Evolutionary conservation across 1,140 invertebrate genomes (phyloP), one percentile per base, ranked within the genome.

Genomic region (Eriocheir sinensis): DNA sequence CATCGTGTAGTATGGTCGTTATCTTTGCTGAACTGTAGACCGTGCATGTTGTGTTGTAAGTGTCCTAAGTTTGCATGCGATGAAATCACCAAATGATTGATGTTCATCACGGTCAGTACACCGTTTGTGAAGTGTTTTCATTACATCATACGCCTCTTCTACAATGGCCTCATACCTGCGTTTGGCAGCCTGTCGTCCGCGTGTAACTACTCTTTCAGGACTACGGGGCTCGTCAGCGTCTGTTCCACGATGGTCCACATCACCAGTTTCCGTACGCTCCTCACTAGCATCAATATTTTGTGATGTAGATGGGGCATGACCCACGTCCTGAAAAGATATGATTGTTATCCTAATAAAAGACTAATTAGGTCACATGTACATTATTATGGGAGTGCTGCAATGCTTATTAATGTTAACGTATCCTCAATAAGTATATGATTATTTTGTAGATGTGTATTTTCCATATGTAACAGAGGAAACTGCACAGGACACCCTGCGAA

Each of bases 281-380:
- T 8, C 80, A 81, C 80, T 8, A 4, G 80, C 80, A 27, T 81
- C 80, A 81, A 4, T 27, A 81, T 81, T 27, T 81, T 81, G 80
- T 81, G 80, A 81, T 81, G 80, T 81, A 81, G 80, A 81, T 81
- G 80, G 6, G 80, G n/a, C n/a, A 81, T 81, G 80, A 81, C 80
- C 4, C 80, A 81, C 27, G 6, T 81, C 80, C 80, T 81, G 80
- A 27, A 81, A 36, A 81, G 4, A 36, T 81, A 81, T n/a, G 80
- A 81, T 81, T n/a, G 80, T 8, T 81, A 81, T 8, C 80, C 80
- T 15, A 48, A 8, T 81, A 30, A 4, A 30, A 27, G 80, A 81
- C n/a, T 36, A 30, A 81, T 30, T 8, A 48, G 4, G 44, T 48
- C 44, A 48, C 44, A 48, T 48, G 44, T 48, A 48, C 44, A 48